Base-by-base conservation (phyloP, 2,113 vertebrate species). In the Hemiprocne comata region DNA sequence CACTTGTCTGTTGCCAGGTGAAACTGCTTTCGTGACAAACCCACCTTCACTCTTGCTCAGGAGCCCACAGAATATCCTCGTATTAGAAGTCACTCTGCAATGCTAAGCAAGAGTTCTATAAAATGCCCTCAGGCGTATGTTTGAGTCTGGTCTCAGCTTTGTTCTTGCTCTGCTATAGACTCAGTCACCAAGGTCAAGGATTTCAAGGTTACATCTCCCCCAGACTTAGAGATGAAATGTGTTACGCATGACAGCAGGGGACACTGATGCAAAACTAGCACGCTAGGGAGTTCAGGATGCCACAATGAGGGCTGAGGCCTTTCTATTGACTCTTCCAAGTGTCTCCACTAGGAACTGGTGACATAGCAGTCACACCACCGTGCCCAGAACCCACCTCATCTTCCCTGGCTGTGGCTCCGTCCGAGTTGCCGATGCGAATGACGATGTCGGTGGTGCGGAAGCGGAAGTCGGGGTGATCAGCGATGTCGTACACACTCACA, bases 401-500 rank as follows among this genome's bases (percentile, higher is more conserved):
- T 60, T 98, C 98, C 54, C 95, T 97, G 62, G 92, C 96, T 0
- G 72, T 5, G 31, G 96, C 97, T 17, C 98, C 98, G 0, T 98
- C 98, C 6, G 99, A 98, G 95, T 99, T 99, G 96, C 99, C 99
- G n/a, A 99, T 99, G 92, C 99, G 98, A 93, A 99, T 99, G 84
- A 99, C 99, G 3, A 99, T 99, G 95, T 99, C 99, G 0, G 99
- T 99, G 2, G 99, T 99, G 87, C 99, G 99, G 95, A 99, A 99
- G 89, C 99, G 99, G 9, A 99, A 99, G 96, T 99, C 99, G 0
- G 99, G 99, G 84, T 99, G 99, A 85, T 99, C 99, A 1, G 99
- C 98, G 7, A 99, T 99, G 92, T 99, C 99, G 2, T 99, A 99
- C 29, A 99, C 99, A 0, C 99, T 99, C 87, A 99, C 99, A 2